Conservation (phyloP, 2,888 invertebrate species). For the Oligia fasciuncula region DNA sequence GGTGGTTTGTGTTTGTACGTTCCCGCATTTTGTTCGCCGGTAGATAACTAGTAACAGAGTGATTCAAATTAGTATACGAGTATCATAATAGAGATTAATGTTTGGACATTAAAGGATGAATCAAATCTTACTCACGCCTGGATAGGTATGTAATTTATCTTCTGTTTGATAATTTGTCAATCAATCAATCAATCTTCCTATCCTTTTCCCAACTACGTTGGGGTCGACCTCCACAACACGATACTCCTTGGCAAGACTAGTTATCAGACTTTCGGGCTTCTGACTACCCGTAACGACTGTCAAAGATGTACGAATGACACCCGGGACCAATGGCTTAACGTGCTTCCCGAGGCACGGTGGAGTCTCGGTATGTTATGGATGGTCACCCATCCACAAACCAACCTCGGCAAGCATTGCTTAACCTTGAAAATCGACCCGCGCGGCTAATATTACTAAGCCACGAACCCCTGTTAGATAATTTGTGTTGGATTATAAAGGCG, state of each 20-base stretch:
- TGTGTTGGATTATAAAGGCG: too few species aligned
- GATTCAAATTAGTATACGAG: constrained; percentile 84
- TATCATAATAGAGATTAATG: constrained; percentile 86
- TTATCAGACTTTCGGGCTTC: neutral
- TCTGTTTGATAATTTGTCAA: constrained; percentile 20
- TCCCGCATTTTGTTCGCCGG: constrained; percentile 76
- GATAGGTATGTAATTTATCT: constrained; percentile 36
- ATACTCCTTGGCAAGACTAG: neutral
- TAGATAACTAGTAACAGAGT: constrained; percentile 77
- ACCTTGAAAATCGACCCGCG: neutral
- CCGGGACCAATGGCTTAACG: too few species aligned
- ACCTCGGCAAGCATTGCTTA: neutral
- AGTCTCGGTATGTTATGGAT: neutral
- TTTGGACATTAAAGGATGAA: constrained; percentile 24
- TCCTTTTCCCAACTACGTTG: neutral
- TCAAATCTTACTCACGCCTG: constrained; percentile 18
- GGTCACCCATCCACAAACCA: neutral
- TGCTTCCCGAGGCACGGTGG: neutral
- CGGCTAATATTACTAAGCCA: neutral
- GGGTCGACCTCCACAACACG: neutral
- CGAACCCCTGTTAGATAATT: neutral
- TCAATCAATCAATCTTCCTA: neutral
- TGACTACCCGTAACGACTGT: neutral
- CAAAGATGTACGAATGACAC: neutral
- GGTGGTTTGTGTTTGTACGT: too few species aligned